Evolutionary conservation across 2,888 invertebrate species (phyloP), one percentile per base, ranked within the genome.

Genomic region (Capitulum mitella): DNA sequence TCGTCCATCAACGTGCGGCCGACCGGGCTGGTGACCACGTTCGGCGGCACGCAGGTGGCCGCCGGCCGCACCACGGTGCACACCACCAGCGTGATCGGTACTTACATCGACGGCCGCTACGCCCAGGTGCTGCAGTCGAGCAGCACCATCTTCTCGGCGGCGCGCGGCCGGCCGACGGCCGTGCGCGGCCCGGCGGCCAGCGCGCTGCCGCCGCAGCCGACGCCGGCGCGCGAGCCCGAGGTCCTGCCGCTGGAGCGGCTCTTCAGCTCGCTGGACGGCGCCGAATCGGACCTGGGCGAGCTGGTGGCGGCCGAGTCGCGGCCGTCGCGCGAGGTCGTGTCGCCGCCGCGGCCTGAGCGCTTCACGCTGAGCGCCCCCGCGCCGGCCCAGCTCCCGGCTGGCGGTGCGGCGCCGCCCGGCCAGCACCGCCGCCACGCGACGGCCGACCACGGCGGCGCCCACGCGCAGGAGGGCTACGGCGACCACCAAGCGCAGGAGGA

Each of bases 81-180:
- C 84, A 94, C 94, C 86, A 94, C 94, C 0, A 93, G 92, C 84
- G 93, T 95, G n/a, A 92, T 94, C 83, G 93, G 95, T 43, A 94
- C 95, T 6, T 93, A 91, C 84, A 93, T 94, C 83, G 83, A 83
- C 78, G 93, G 93, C 61, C 94, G 95, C 87, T 94, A 95, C 85
- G 94, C 94, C 5, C 94, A 95, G 86, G 92, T 93, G 19, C 87
- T 94, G 48, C 93, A 93, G 84, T 93, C 93, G 83, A 92, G 92
- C 64, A 93, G 94, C 0, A 91, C 91, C 84, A 86, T 85, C 37
- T 82, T 83, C 79, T 78, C 80, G 48, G 75, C 92, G 0, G 93
- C 93, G 87, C 93, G 93, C 0, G 64, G n/a, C 10, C 70, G 6
- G 37, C 70, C 70, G 1, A 26, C 40, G 0, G 70, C 37, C 10